Evolutionary conservation across 2,888 invertebrate genomes (phyloP).

Genomic region (Xestobium rufovillosum): DNA sequence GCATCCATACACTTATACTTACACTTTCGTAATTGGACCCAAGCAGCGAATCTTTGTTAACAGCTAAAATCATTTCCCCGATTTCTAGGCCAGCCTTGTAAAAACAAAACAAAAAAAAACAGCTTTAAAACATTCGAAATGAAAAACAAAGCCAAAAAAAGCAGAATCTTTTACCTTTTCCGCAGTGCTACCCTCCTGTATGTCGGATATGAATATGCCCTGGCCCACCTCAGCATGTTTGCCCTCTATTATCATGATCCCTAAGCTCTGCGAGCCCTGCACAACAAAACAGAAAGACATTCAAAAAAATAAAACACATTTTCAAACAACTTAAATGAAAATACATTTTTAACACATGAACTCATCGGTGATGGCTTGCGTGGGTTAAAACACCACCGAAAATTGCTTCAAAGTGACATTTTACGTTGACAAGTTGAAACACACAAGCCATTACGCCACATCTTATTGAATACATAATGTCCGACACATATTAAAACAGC

Average conservation of each 20-base stretch:
- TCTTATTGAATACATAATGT: too few species aligned
- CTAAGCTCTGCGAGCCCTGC: slow-evolving; percentile 72
- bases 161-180: slow-evolving; percentile 55
- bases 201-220: slow-evolving; percentile 88
- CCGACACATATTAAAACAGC: too few species aligned
- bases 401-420: too few species aligned
- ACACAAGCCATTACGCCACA: too few species aligned
- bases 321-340: slow-evolving; percentile 1
- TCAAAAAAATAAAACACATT: slow-evolving; percentile 12
- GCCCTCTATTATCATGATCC: slow-evolving; percentile 93
- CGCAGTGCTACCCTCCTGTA: slow-evolving; percentile 83
- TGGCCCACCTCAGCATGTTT: slow-evolving; percentile 86
- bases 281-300: slow-evolving; percentile 30
- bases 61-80: slow-evolving; percentile 94
- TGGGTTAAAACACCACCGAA: too few species aligned
- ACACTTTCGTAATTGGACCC: slow-evolving; percentile 84
- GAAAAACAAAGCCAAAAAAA: slow-evolving; percentile 19
- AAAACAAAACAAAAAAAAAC: slow-evolving; percentile 23
- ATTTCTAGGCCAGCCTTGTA: slow-evolving; percentile 86
- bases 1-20: too few species aligned
- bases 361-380: too few species aligned
- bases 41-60: slow-evolving; percentile 86
- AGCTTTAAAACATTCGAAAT: slow-evolving; percentile 23
- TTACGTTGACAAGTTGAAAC: too few species aligned
- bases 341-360: too few species aligned